Evolutionary conservation across 2,888 invertebrate genomes (phyloP), one percentile per base, ranked within the genome.

Genomic region (Cerceris ruficornis): DNA sequence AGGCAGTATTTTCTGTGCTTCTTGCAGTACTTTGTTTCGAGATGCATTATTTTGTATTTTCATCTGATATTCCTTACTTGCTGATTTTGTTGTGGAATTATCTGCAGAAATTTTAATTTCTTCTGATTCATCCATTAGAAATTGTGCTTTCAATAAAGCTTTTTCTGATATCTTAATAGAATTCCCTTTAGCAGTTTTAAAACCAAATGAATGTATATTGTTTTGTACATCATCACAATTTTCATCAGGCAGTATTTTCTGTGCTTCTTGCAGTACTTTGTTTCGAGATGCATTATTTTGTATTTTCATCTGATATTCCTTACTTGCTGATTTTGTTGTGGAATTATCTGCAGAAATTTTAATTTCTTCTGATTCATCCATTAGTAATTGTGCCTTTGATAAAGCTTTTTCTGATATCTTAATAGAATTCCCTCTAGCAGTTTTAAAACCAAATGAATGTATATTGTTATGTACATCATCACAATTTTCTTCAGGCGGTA

Each of bases 341-440:
- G 42, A 14, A 13, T 8, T n/a, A n/a, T n/a, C 46, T 57, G 57
- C 8, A 46, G 14, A 7, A 15, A 41, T 65, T 15, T 28, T 28
- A 28, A 4, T 4, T 28, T 28, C 28, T 28, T 28, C 28, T 28
- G 4, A 28, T 28, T 28, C 28, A 28, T 28, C 28, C 28, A 28
- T 28, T 28, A 28, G 28, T 28, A 28, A 28, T 28, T 28, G 42
- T 64, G 49, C 46, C 41, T 55, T 70, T 11, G 55, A 0, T 8
- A 55, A 15, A 11, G 62, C n/a, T 43, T 39, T 46, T 66, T 66
- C 57, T 67, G 55, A 43, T 57, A 50, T n/a, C 39, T 64, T 2
- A n/a, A 15, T 9, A 0, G 55, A 6, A 67, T 57, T 49, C 11
- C 4, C 39, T 49, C 49, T 7, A 54, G 50, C 17, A 49, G 58